A percentile compares a stretch with the other conserved stretches of the same genome.
Evolutionary conservation across 1,140 invertebrate species (phyloP).

Genomic region (Neodiprion virginianus): DNA sequence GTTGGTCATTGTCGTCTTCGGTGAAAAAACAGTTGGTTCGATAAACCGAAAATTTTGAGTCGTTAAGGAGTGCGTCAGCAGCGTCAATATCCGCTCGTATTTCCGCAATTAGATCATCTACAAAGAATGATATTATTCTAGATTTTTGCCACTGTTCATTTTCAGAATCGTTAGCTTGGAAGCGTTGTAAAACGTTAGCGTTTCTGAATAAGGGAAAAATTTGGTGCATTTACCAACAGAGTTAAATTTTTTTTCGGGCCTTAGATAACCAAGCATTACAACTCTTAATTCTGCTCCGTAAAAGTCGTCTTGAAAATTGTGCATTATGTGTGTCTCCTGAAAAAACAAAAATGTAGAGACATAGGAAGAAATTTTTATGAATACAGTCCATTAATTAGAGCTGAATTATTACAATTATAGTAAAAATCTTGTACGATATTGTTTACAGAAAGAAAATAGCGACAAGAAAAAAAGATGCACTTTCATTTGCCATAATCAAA

Average conservation of each 20-base stretch:
- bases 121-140: slow-evolving; percentile 37
- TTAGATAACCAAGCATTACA: slow-evolving; percentile 81
- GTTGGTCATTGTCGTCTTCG: too few species aligned
- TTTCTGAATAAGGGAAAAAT: slow-evolving; percentile 22
- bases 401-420: too few species aligned
- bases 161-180: slow-evolving; percentile 14
- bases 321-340: slow-evolving; percentile 90
- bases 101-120: slow-evolving; percentile 74
- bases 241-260: slow-evolving; percentile 82
- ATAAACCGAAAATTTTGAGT: slow-evolving; percentile 38
- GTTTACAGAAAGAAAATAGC: slow-evolving; percentile 21
- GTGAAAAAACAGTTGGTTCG: too few species aligned
- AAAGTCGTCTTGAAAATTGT: slow-evolving; percentile 87
- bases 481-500: neutral
- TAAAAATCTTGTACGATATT: too few species aligned
- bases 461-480: slow-evolving; percentile 21
- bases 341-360: slow-evolving; percentile 48
- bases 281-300: slow-evolving; percentile 85
- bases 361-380: slow-evolving; percentile 14
- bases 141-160: slow-evolving; percentile 15
- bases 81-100: slow-evolving; percentile 79
- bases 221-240: slow-evolving; percentile 67
- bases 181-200: neutral
- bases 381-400: too few species aligned
- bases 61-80: slow-evolving; percentile 66